Base-by-base conservation (phyloP, 1,140 invertebrate species). In the Listronotus oregonensis region DNA sequence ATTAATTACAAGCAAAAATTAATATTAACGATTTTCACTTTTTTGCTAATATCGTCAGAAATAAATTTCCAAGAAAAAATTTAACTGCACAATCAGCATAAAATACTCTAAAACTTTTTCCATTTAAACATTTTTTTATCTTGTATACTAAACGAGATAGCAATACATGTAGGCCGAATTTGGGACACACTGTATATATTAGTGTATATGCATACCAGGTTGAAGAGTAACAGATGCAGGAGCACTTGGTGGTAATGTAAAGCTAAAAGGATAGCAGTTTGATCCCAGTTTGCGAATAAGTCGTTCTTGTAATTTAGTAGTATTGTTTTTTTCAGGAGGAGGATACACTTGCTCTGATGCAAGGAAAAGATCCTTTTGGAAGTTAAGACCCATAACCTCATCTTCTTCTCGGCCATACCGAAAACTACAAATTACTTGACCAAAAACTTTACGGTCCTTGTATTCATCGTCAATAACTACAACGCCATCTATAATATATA, bases 371-470 rank as follows among this genome's bases (percentile, higher is more conserved):
- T 99, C 96, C 81, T 99, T 99, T 72, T 97, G 92, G 82, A 99
- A 99, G 69, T 96, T 96, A 34, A 99, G 82, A 0, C 97, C 97
- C 86, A 99, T 92, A 49, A 98, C 93, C 82, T 99, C 97, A 77
- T 99, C 92, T 78, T 99, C 95, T 81, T 99, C 97, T 32, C 97
- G 85, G 1, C 97, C 97, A 82, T 99, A 99, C 4, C 97, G 90
- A 80, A 99, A 99, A 40, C 94, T 96, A 79, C 96, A 97, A 14
- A 99, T 84, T 21, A 99, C 85, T 79, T 98, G 95, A 4, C 93
- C 95, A 82, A 91, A 98, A 15, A 99, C 86, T 79, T 93, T 93
- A 27, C 92, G 85, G 18, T 87, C 86, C 57, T 89, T 89, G 79
- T 98, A 98, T 62, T 96, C 94, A 49, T 92, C 88, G 77, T 98